A percentile compares a stretch with the other conserved stretches of the same genome.
Conservation (phyloP, 1,140 invertebrate species). For the Trichoplusia ni region DNA sequence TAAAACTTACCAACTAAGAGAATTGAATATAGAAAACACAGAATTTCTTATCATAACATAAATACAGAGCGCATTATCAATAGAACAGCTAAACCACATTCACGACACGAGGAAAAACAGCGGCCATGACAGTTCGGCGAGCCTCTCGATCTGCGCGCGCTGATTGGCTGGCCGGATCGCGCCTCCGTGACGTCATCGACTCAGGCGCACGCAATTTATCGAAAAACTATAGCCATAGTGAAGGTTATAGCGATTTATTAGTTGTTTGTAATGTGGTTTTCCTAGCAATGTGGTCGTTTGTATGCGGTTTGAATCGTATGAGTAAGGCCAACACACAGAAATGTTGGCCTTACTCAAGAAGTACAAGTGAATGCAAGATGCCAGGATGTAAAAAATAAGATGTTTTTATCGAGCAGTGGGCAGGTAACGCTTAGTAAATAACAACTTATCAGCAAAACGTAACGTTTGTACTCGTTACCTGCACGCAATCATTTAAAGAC, state of each 20-base stretch:
- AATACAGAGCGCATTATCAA: conserved; percentile 14
- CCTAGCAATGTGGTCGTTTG: not conserved
- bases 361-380: too few relatives aligned
- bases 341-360: too few relatives aligned
- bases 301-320: too few relatives aligned
- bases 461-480: too few relatives aligned
- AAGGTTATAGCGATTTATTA: conserved; percentile 33
- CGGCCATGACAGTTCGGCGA: conserved; percentile 60
- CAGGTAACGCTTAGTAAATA: too few relatives aligned
- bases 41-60: not conserved
- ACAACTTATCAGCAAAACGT: too few relatives aligned
- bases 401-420: too few relatives aligned
- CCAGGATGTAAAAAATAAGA: too few relatives aligned
- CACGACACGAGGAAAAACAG: conserved; percentile 27
- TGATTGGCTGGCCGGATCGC: conserved; percentile 59
- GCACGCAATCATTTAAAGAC: too few relatives aligned
- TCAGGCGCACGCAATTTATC: conserved; percentile 54
- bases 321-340: too few relatives aligned
- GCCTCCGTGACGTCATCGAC: conserved; percentile 68
- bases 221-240: conserved; percentile 34
- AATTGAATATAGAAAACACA: not conserved
- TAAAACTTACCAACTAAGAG: not conserved
- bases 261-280: not conserved
- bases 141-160: conserved; percentile 52
- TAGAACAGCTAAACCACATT: conserved; percentile 2